Base-by-base conservation (phyloP, 2,888 invertebrate species). In the Luperina testacea region DNA sequence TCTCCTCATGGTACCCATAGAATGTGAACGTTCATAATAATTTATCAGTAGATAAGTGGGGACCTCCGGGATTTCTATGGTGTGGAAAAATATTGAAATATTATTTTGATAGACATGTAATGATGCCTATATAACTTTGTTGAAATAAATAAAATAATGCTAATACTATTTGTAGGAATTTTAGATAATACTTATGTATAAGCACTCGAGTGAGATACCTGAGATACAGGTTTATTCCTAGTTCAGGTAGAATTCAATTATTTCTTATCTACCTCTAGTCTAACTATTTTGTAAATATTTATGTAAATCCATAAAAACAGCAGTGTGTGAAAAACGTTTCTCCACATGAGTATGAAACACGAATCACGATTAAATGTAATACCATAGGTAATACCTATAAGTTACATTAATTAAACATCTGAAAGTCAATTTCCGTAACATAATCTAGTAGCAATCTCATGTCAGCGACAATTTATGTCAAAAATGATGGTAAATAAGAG, bases 11-110 rank as follows among this genome's bases (percentile, higher is more conserved):
- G 73, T 74, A 86, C 76, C 71, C 80, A 63, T 42, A 80, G 84
- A 76, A 83, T 86, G 59, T 32, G 72, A 86, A 63, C 67, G 64
- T 73, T 76, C 76, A 76, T 76, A 74, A 80, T 72, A 75, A 67
- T 75, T 75, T 85, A 85, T 77, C 68, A 72, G 72, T 80, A 76
- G 64, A 32, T 78, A 69, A 72, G 72, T 78, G 59, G 15, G 9
- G 78, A 82, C 69, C 83, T 72, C 65, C 69, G 65, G 69, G 63
- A 70, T 70, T 82, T 72, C 57, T 61, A 53, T 61, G 7, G n/a
- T 6, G 38, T 32, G 17, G 48, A 67, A 71, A 42, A 63, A 32
- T 64, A 38, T 59, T n/a, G 32, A 38, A 59, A 69, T 63, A 64
- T 20, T 64, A 38, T 64, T 38, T 61, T 51, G 11, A 76, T 45